A percentile compares a stretch with the other conserved stretches of the same genome.
Evolutionary conservation across 1,140 invertebrate species (phyloP).

Genomic region (Hyles euphorbiae): DNA sequence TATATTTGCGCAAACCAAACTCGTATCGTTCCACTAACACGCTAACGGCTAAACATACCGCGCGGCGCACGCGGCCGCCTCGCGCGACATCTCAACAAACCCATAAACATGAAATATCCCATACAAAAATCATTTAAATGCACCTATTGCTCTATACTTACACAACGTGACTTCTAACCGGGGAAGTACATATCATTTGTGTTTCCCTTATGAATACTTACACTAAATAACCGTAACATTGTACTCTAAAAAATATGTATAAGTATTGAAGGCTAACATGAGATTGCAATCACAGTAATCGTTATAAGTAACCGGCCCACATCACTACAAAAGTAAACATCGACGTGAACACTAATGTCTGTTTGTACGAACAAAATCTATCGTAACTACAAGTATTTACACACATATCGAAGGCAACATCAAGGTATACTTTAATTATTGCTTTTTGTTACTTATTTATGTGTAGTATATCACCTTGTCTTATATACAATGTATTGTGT

Average conservation of each 20-base stretch:
- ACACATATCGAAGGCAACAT: slow-evolving; percentile 65
- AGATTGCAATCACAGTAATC: slow-evolving; percentile 74
- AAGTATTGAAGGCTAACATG: slow-evolving; percentile 74
- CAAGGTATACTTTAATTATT: slow-evolving; percentile 75
- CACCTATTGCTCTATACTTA: slow-evolving; percentile 68
- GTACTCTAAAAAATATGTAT: slow-evolving; percentile 76
- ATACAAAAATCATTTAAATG: slow-evolving; percentile 70
- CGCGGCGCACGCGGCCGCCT: slow-evolving; percentile 3
- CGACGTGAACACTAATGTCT: slow-evolving; percentile 31
- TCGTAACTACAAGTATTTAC: slow-evolving; percentile 57
- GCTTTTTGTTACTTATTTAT: slow-evolving; percentile 68
- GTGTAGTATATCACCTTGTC: slow-evolving; percentile 70
- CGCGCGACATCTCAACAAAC: slow-evolving; percentile 35
- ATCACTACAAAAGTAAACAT: slow-evolving; percentile 65
- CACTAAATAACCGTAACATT: slow-evolving; percentile 75
- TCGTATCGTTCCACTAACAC: slow-evolving; percentile 53
- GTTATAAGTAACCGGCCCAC: slow-evolving; percentile 71
- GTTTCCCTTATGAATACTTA: slow-evolving; percentile 66
- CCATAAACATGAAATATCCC: slow-evolving; percentile 46
- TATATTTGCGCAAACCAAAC: slow-evolving; percentile 65
- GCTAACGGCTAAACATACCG: slow-evolving; percentile 27
- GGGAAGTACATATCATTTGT: slow-evolving; percentile 72
- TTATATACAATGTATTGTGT: slow-evolving; percentile 59
- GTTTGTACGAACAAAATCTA: slow-evolving; percentile 30
- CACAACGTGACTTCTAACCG: slow-evolving; percentile 67